phyloP scores from a whole-genome alignment of 2,888 invertebrate species.

The Yponomeuta plumbellus region DNA sequence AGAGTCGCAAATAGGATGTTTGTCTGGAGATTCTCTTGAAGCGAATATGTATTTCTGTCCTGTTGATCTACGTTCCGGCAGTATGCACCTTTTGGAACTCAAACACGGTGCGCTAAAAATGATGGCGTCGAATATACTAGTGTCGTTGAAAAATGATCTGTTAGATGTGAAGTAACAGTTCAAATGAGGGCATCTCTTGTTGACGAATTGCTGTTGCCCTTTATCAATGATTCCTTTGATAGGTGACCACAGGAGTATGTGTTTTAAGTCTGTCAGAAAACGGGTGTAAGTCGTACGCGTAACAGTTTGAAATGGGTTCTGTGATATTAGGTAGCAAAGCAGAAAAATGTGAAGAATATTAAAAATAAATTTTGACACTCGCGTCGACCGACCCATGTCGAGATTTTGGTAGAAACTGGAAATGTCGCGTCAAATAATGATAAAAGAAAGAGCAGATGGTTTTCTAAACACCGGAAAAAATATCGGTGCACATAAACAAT shows the following conservation, averaged over 20 bases:
- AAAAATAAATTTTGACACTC: slow-evolving; percentile 23
- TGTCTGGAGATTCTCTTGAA: slow-evolving; percentile 41
- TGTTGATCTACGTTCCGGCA: slow-evolving; percentile 38
- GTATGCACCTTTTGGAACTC: slow-evolving; percentile 25
- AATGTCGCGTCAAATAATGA: not conserved
- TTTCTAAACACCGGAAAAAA: not conserved
- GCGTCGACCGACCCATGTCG: not conserved
- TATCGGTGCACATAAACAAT: not conserved
- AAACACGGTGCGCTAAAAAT: slow-evolving; percentile 51
- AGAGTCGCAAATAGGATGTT: slow-evolving; percentile 43
- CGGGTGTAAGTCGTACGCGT: slow-evolving; percentile 35
- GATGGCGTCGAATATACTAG: slow-evolving; percentile 54
- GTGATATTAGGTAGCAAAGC: slow-evolving; percentile 22
- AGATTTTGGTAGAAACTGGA: not conserved
- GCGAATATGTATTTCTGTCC: slow-evolving; percentile 57
- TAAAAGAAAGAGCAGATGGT: slow-evolving; percentile 2
- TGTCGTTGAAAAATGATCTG: slow-evolving; percentile 39
- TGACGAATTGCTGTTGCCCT: slow-evolving; percentile 42
- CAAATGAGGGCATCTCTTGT: slow-evolving; percentile 33
- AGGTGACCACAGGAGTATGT: slow-evolving; percentile 53
- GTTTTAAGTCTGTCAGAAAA: slow-evolving; percentile 45
- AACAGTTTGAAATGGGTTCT: slow-evolving; percentile 18
- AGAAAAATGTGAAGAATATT: slow-evolving; percentile 7
- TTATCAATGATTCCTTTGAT: slow-evolving; percentile 35
- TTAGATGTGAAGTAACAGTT: slow-evolving; percentile 58